Evolutionary conservation across 1,140 invertebrate species (phyloP).

Genomic region (Diuraphis noxia): DNA sequence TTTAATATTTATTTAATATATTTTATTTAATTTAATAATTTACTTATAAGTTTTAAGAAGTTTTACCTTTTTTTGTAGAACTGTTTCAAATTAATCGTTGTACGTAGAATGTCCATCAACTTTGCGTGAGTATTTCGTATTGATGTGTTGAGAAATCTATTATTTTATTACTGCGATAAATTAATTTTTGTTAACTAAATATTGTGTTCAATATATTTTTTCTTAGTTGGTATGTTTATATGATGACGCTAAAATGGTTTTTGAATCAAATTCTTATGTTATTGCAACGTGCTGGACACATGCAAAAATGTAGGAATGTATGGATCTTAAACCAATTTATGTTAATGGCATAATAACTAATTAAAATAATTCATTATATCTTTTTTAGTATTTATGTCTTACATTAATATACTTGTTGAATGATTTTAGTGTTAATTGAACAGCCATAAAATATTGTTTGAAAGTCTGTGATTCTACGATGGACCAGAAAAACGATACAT

Average conservation of each 20-base stretch:
- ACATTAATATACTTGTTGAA: neutral
- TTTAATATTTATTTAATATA: neutral
- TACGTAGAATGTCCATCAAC: neutral
- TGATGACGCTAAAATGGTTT: neutral
- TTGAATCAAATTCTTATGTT: neutral
- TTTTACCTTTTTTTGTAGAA: neutral
- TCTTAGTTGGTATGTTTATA: neutral
- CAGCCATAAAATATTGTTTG: neutral
- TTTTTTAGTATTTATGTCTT: neutral
- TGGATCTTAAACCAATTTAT: neutral
- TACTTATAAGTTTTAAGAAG: too few relatives aligned
- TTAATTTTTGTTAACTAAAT: neutral
- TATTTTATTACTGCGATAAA: neutral
- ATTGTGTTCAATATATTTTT: neutral
- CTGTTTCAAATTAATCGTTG: neutral
- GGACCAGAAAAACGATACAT: neutral
- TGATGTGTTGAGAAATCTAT: neutral
- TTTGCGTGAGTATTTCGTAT: neutral
- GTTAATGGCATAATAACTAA: neutral
- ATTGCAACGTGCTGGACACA: neutral
- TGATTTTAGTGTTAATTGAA: neutral
- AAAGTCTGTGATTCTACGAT: neutral
- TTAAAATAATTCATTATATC: neutral
- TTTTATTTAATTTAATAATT: too few relatives aligned
- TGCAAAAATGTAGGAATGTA: neutral